Conservation (phyloP, 2,113 vertebrate genomes). For the Mus musculus region GRCm39 chr12:44162501-44163000, state of each 20-base stretch:
- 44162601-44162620: too few relatives aligned
- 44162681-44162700: background rate
- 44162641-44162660: background rate
- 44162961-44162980: background rate
- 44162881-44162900: background rate
- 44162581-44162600: too few relatives aligned
- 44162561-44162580: too few relatives aligned
- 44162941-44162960: background rate
- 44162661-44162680: background rate
- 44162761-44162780: background rate
- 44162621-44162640: background rate
- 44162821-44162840: background rate
- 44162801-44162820: background rate
- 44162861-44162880: background rate
- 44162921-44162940: too few relatives aligned
- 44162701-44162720: background rate
- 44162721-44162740: background rate
- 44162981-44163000: background rate
- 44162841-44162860: background rate
- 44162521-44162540: too few relatives aligned
- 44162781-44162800: background rate
- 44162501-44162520: too few relatives aligned
- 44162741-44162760: background rate
- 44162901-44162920: background rate
- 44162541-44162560: too few relatives aligned